Base-by-base conservation (phyloP, 2,797 vertebrate species). In the Silurus lanzhouensis region DNA sequence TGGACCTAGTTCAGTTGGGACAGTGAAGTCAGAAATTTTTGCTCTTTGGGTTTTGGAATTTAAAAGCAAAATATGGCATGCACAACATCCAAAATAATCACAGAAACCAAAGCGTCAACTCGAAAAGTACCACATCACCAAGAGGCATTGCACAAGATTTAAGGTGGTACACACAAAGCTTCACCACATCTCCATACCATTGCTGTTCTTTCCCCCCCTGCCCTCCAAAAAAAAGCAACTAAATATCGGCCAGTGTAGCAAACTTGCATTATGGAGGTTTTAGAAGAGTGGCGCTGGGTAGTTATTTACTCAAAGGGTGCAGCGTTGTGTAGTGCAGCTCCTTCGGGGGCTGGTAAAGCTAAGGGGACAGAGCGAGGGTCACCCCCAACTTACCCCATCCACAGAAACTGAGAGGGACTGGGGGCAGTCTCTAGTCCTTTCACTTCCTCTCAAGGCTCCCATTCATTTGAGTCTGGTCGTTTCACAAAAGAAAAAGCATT, bases 1-100 rank as follows among this genome's bases (percentile, higher is more conserved):
- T 91, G 91, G 92, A 95, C 95, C 95, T 95, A 95, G 91, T 95
- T 95, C 93, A 95, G 94, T 95, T 91, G 93, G 95, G 93, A 95
- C 91, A 95, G 93, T 93, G 94, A 94, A 71, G 94, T 95, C 91
- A 94, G 90, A 90, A 83, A 84, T 64, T 1, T 88, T 84, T 78
- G 82, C 55, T 90, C 82, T 38, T 88, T 93, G 89, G 92, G 92
- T 89, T 91, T 66, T 90, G 85, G 81, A 67, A 52, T 71, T 67
- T n/a, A 91, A 92, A 75, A 91, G 81, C 5, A 86, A 87, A 82
- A 88, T 83, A 68, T 6, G 83, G 61, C 89, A 91, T 91, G 90
- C 90, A 91, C 85, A 89, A 80, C 63, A 78, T 88, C 82, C 86
- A 57, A 80, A 10, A 71, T 6, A 38, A 72, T n/a, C 60, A 85